A percentile compares a stretch with the other conserved stretches of the same genome.
These are phyloP conservation scores for Spilogale gracilis DNA, from an alignment of 2,113 vertebrate species.

Conservation along the genomic window DNA sequence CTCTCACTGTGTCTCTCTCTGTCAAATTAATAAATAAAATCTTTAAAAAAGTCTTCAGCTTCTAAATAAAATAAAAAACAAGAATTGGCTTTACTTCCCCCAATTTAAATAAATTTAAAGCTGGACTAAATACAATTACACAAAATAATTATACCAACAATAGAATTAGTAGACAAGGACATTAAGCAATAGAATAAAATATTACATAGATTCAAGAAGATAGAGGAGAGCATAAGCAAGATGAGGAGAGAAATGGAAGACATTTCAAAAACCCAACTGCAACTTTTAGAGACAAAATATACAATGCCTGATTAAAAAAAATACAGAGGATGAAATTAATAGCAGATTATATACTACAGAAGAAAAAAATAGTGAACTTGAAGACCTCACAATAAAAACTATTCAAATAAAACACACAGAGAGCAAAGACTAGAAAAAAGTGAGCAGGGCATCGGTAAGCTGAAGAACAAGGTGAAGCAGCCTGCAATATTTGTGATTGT, in stretches of 20 bases:
- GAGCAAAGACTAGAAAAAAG: neutral
- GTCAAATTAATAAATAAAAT: too few relatives aligned
- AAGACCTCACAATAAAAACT: neutral
- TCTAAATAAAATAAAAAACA: neutral
- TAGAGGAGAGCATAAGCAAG: neutral
- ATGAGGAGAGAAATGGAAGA: neutral
- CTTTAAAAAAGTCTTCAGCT: neutral
- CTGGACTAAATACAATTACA: neutral
- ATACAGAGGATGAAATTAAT: neutral
- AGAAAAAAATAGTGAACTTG: neutral
- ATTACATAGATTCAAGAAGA: neutral
- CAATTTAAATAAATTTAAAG: conserved; percentile 42
- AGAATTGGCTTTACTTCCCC: neutral
- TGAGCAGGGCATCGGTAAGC: neutral
- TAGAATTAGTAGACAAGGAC: neutral
- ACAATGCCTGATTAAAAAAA: neutral
- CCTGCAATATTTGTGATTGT: neutral
- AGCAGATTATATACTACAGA: neutral
- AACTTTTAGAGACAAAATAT: neutral
- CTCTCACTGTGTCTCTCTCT: too few relatives aligned
- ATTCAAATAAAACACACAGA: neutral
- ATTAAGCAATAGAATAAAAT: conserved; percentile 28
- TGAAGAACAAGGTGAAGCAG: neutral
- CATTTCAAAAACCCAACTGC: neutral
- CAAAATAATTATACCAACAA: neutral